Evolutionary conservation across 2,113 vertebrate species (phyloP).

Genomic region (Argyrosomus japonicus): DNA sequence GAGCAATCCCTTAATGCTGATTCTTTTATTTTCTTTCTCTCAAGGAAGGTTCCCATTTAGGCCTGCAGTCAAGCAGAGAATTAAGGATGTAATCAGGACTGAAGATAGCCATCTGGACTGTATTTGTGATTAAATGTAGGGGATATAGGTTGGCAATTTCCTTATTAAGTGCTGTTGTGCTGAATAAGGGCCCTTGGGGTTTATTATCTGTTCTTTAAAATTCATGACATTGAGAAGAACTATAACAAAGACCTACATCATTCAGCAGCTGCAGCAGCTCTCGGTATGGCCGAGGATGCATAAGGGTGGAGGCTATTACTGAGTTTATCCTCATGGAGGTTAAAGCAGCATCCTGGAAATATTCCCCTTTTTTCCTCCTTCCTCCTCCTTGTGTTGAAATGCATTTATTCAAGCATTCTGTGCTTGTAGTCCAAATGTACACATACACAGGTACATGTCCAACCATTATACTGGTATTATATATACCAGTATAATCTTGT

Average conservation of each 20-base stretch:
- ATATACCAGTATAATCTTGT: no score
- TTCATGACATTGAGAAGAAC: conserved; percentile 74
- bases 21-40: conserved; percentile 54
- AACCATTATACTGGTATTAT: no score
- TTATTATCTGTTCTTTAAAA: conserved; percentile 82
- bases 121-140: conserved; percentile 72
- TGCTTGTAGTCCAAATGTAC: conserved; percentile 17
- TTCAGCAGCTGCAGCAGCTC: conserved; percentile 48
- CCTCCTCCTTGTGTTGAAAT: conserved; percentile 9
- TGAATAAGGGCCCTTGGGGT: conserved; percentile 73
- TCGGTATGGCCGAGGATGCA: conserved; percentile 41
- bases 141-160: conserved; percentile 67
- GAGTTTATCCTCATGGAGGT: conserved; percentile 60
- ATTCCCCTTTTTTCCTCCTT: neutral
- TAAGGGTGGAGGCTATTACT: conserved; percentile 14
- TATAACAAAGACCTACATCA: conserved; percentile 61
- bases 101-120: conserved; percentile 74
- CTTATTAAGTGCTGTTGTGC: conserved; percentile 77
- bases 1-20: conserved; percentile 45
- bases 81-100: conserved; percentile 69
- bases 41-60: conserved; percentile 56
- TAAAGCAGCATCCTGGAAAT: conserved; percentile 30
- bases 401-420: conserved; percentile 45
- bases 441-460: neutral
- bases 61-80: conserved; percentile 67